These are phyloP conservation scores for Drosophila borborema DNA, from an alignment of 2,888 invertebrate species.

Conservation along the genomic window DNA sequence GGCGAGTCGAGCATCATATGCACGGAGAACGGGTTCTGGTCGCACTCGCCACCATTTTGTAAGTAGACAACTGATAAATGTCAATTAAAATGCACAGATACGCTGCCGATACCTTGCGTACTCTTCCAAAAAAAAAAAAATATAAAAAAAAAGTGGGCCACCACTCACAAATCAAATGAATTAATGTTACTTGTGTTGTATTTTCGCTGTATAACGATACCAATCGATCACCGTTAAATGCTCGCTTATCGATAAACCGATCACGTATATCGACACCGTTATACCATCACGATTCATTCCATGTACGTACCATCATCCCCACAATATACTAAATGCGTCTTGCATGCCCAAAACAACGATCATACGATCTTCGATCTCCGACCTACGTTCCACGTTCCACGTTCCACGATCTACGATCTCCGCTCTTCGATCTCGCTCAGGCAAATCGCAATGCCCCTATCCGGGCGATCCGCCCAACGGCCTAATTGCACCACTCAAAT, in stretches of 20 bases:
- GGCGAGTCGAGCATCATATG: conserved; percentile 94
- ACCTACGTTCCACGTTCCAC: conserved; percentile 10
- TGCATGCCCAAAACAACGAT: conserved; percentile 48
- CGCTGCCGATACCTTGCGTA: conserved; percentile 61
- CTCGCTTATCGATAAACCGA: conserved; percentile 28
- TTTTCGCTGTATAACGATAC: conserved; percentile 64
- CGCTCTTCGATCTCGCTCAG: conserved; percentile 83
- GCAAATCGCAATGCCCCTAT: conserved; percentile 90
- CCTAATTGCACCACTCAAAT: conserved; percentile 89
- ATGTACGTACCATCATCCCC: conserved; percentile 39
- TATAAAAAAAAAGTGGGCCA: conserved; percentile 57
- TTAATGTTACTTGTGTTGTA: conserved; percentile 78
- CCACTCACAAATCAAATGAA: conserved; percentile 59
- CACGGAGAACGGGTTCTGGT: conserved; percentile 95
- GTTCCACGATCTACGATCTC: background rate
- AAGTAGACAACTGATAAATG: conserved; percentile 79
- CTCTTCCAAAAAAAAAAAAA: conserved; percentile 44
- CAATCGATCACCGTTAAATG: conserved; percentile 34
- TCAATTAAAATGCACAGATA: conserved; percentile 55
- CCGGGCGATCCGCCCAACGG: conserved; percentile 91
- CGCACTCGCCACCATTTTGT: conserved; percentile 94
- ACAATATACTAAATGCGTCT: conserved; percentile 6
- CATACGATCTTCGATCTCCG: conserved; percentile 8
- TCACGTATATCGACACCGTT: conserved; percentile 33
- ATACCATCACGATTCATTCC: conserved; percentile 52